Base-by-base conservation (phyloP, 64 coral and sea anemone species). In the Astreopora myriophthalma region DNA sequence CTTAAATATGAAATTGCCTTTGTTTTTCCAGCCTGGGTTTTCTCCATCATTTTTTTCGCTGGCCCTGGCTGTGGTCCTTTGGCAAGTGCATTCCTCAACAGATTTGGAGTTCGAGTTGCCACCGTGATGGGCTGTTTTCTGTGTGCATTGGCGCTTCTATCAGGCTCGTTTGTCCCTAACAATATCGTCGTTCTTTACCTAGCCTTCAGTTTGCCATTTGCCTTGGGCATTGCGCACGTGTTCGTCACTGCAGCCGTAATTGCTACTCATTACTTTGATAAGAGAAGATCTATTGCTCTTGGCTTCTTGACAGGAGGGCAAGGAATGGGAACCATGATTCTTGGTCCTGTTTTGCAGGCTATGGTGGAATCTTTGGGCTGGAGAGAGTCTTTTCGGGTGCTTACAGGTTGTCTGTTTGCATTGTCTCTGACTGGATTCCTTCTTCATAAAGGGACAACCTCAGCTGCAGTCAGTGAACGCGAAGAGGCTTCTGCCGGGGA, bases 321-420 rank as follows among this genome's bases (percentile, higher is more conserved):
- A 65, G 79, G 79, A 12, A 5, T 83, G 30, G 79, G 79, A 23
- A 83, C 79, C 11, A 83, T 83, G 79, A 83, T 83, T 65, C 55
- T 83, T 64, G 57, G 79, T 1, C 79, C 79, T 1, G 33, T 57
- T 16, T 35, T 83, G 0, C 79, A 83, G 58, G 79, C 79, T 0
- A 9, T 83, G 25, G 55, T 38, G 20, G 79, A 64, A 22, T 8
- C 34, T 26, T 36, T 83, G 34, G 79, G 14, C 39, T 83, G 79
- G 79, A 83, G 57, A 11, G 39, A 65, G 32, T 24, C 79, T 1
- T 83, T 83, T 23, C 79, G 79, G 3, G 9, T 63, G n/a, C 38
- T 83, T 25, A 57, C 79, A 25, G 29, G 20, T 5, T 0, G 35
- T 65, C 34, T 83, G 32, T 20, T n/a, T 65, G 0, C 38, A 12